Evolutionary conservation across 1,140 invertebrate species (phyloP).

Genomic region (Drosophila carrolli): DNA sequence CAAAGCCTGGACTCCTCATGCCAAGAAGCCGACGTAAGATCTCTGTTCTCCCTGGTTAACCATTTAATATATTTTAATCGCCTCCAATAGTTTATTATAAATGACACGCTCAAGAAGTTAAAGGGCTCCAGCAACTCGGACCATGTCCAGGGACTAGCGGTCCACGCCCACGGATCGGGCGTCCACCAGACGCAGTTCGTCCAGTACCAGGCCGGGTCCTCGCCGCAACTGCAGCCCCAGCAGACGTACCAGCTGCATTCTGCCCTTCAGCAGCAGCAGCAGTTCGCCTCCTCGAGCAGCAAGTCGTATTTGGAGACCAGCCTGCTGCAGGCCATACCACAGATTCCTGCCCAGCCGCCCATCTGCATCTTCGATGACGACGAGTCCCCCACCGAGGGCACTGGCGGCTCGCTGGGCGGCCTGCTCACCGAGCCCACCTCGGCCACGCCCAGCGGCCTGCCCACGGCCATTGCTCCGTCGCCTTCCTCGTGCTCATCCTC

Average conservation of each 20-base stretch:
- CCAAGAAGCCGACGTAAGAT: slow-evolving; percentile 87
- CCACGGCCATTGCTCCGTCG: slow-evolving; percentile 69
- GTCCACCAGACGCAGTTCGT: slow-evolving; percentile 61
- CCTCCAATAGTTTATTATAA: slow-evolving; percentile 76
- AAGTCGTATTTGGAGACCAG: slow-evolving; percentile 74
- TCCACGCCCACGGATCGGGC: slow-evolving; percentile 46
- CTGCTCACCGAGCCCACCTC: slow-evolving; percentile 60
- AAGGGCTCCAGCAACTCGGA: slow-evolving; percentile 77
- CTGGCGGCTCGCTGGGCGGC: slow-evolving; percentile 56
- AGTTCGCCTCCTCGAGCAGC: slow-evolving; percentile 53
- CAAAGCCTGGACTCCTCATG: slow-evolving; percentile 88
- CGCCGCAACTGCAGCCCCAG: slow-evolving; percentile 61
- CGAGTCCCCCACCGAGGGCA: slow-evolving; percentile 70
- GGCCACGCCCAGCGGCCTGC: slow-evolving; percentile 36
- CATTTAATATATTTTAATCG: slow-evolving; percentile 5
- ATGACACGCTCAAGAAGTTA: slow-evolving; percentile 84
- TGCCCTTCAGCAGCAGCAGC: slow-evolving; percentile 52
- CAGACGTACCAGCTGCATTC: slow-evolving; percentile 61
- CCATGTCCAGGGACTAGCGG: slow-evolving; percentile 55
- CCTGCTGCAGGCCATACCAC: slow-evolving; percentile 78
- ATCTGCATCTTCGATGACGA: slow-evolving; percentile 83
- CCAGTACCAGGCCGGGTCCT: slow-evolving; percentile 48
- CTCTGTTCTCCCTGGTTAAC: background rate
- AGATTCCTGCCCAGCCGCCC: slow-evolving; percentile 82
- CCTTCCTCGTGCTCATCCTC: slow-evolving; percentile 74